Conservation (phyloP, 2,888 invertebrate species). For the Xestoiulus laeticollis region DNA sequence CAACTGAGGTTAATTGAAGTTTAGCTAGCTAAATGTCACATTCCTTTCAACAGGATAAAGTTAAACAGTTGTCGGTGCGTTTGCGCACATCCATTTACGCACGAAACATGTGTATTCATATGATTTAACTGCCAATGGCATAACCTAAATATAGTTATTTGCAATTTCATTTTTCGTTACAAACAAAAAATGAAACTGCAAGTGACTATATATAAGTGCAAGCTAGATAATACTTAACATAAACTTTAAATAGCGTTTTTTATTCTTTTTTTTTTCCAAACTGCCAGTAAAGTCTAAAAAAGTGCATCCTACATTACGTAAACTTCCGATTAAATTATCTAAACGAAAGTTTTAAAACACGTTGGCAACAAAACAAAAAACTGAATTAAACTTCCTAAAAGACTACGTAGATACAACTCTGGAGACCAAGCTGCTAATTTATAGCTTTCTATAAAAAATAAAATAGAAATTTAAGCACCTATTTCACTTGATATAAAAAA, state of each 20-base stretch:
- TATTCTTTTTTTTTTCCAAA: not conserved
- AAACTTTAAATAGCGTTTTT: not conserved
- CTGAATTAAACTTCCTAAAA: no score
- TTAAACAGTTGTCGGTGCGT: not conserved
- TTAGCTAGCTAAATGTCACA: not conserved
- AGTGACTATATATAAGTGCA: not conserved
- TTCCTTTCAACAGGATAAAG: not conserved
- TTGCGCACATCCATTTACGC: not conserved
- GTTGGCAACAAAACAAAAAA: no score
- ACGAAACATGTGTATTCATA: slow-evolving; percentile 4
- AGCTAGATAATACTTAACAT: not conserved
- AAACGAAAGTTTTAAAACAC: not conserved
- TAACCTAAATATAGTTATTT: slow-evolving; percentile 1
- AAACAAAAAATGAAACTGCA: not conserved
- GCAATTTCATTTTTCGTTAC: not conserved
- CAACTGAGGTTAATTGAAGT: slow-evolving; percentile 41
- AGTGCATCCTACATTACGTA: not conserved
- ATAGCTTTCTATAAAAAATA: no score
- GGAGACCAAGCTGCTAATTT: no score
- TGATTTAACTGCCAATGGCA: not conserved
- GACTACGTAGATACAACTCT: no score
- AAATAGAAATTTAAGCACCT: no score
- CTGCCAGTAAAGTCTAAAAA: not conserved
- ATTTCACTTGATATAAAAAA: no score
- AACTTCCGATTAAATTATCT: not conserved